Base-by-base conservation (phyloP, 2,888 invertebrate genomes). In the Argynnis bischoffii region DNA sequence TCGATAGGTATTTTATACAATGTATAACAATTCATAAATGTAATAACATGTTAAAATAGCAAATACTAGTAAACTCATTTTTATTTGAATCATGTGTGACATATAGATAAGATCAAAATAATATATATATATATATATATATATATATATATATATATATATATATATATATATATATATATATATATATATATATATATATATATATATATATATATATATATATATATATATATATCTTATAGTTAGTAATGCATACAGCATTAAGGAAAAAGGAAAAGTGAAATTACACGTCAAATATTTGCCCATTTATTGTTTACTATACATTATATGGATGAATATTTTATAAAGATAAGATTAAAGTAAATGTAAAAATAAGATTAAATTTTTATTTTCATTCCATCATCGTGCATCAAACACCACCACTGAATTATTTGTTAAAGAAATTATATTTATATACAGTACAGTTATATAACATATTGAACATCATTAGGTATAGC, bases 321-420 rank as follows among this genome's bases (percentile, higher is more conserved):
- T 77, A 76, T 78, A 77, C 78, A 78, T 75, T 76, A 74, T 77
- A 78, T 79, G 77, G 74, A 81, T 80, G 77, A 75, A 80, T 79
- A 82, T 81, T 80, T 81, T 80, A 78, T 79, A 81, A 76, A 71
- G 72, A 69, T 81, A 81, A 78, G 78, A 78, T 78, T 79, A 79
- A 80, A 81, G 76, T 79, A 76, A 79, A 78, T 77, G 75, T 78
- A 79, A 78, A 76, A 74, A 69, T 74, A 67, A 59, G 46, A 69
- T 59, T 66, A 68, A 63, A 56, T 72, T 69, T 70, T 74, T 73
- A 61, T 71, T 74, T 75, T 70, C 72, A 74, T 74, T 74, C 67
- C 73, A 66, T 93, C 85, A 95, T 65, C 95, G 94, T 13, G 97
- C 97, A 92, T 97, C 97, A 81, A 97, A 97, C 8, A 97, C 97